phyloP scores from a whole-genome alignment of 2,888 invertebrate species.

The Pollenia angustigena region DNA sequence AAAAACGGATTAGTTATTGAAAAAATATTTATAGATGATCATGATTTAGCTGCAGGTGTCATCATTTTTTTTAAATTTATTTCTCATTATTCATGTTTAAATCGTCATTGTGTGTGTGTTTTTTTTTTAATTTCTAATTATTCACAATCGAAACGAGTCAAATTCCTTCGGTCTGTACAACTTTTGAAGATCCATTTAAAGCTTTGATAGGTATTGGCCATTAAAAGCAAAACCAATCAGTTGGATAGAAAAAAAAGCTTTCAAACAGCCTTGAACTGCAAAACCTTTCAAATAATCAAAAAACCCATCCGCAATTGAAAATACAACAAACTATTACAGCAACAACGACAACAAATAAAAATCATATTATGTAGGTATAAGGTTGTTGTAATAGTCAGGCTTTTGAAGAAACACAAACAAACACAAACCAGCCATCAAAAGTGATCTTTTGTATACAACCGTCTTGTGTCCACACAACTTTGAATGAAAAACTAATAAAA shows the following conservation, averaged over 20 bases:
- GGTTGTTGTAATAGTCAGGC: constrained; percentile 60
- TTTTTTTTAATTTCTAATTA: constrained; percentile 29
- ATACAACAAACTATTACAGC: constrained; percentile 41
- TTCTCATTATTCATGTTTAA: constrained; percentile 11
- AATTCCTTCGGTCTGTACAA: constrained; percentile 42
- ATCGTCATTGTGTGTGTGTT: background rate
- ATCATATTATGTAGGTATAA: constrained; percentile 5
- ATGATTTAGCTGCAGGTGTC: constrained; percentile 52
- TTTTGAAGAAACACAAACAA: constrained; percentile 34
- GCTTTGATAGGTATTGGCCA: constrained; percentile 25
- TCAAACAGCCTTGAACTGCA: constrained; percentile 74
- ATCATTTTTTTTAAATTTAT: constrained; percentile 10
- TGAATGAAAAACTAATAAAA: constrained; percentile 44
- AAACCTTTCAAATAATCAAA: constrained; percentile 72
- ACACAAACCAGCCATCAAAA: constrained; percentile 31
- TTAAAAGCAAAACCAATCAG: constrained; percentile 44
- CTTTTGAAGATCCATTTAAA: constrained; percentile 45
- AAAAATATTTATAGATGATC: constrained; percentile 9
- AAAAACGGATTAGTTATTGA: background rate
- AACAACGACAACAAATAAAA: constrained; percentile 17
- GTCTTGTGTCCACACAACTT: constrained; percentile 58
- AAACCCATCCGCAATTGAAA: constrained; percentile 64
- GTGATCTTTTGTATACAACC: constrained; percentile 30
- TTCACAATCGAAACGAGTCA: constrained; percentile 9
- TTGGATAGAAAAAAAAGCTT: constrained; percentile 61